These are phyloP conservation scores for Siderastrea radians DNA, from an alignment of 92 coral and sea anemone genomes.

Conservation along the genomic window DNA sequence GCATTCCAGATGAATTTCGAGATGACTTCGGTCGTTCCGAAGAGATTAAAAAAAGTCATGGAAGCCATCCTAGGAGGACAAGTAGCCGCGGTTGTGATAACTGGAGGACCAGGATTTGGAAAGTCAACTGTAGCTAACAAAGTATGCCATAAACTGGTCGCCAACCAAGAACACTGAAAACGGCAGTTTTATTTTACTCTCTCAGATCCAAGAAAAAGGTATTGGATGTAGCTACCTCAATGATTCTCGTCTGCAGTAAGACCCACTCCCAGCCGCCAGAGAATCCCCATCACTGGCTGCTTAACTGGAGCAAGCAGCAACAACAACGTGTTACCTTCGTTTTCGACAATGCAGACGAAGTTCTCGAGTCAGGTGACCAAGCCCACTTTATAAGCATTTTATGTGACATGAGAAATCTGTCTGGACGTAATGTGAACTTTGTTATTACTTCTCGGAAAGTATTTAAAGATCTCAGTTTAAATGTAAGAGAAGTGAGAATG, in stretches of 20 bases:
- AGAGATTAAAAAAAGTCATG: background rate
- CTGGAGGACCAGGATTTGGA: slow-evolving; percentile 61
- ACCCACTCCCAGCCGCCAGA: background rate
- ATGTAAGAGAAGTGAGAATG: no score
- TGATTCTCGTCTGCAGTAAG: slow-evolving; percentile 8
- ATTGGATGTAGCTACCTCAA: background rate
- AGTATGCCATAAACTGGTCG: slow-evolving; percentile 21
- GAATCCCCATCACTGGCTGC: slow-evolving; percentile 22
- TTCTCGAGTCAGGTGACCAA: background rate
- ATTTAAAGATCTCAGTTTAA: no score
- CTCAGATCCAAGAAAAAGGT: background rate
- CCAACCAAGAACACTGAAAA: no score
- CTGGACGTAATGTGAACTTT: no score
- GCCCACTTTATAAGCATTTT: no score
- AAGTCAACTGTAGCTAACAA: slow-evolving; percentile 45
- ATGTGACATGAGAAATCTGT: no score
- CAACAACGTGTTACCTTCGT: slow-evolving; percentile 3
- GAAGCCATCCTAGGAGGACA: background rate
- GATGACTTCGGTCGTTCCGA: slow-evolving; percentile 31
- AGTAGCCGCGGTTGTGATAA: slow-evolving; percentile 14
- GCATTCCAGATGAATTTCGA: slow-evolving; percentile 15
- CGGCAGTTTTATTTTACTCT: background rate
- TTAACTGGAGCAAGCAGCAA: slow-evolving; percentile 17
- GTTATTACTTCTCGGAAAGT: no score
- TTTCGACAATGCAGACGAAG: slow-evolving; percentile 16